Base-by-base conservation (phyloP, 2,888 invertebrate genomes). In the Nipponacmea schrenckii region DNA sequence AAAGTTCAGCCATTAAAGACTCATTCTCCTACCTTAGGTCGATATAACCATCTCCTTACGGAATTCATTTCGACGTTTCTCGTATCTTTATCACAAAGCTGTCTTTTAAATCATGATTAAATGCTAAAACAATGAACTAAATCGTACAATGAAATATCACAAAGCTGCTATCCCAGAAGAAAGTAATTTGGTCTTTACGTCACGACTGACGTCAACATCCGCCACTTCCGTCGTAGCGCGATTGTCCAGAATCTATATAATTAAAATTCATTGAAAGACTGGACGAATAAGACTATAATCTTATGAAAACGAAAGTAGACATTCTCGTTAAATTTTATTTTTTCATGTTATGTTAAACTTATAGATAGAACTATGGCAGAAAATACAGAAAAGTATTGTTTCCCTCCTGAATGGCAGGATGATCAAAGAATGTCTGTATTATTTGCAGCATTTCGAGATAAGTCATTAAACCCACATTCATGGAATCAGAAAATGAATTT, bases 401-500 rank as follows among this genome's bases (percentile, higher is more conserved):
- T 56, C 48, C 45, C 74, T n/a, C 63, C 63, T 12, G 76, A 78
- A 67, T 95, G 95, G 94, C 90, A 91, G 17, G 93, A 95, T 87
- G 94, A 95, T 79, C 91, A 92, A 44, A 91, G 94, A 73, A 94
- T 96, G 92, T 93, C 93, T 81, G 93, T 94, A 1, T 89, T 96
- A 64, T 94, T 95, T 89, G 93, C 95, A 4, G 94, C 94, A 12
- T 94, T 96, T 87, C 92, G 95, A 62, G 91, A 93, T 75, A 92
- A 93, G 84, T 91, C 93, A 27, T 92, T 93, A 0, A 95, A 96
- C 89, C 93, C 94, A 0, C 93, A 93, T 79, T 94, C 94, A 72
- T 96, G 94, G 93, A 93, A 94, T 74, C 92, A 93, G 79, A 96
- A 96, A 90, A 92, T 95, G 90, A 92, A 92, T 77, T 96, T 96